Conservation (phyloP, 1,140 invertebrate genomes). For the Drosophila orena region DNA sequence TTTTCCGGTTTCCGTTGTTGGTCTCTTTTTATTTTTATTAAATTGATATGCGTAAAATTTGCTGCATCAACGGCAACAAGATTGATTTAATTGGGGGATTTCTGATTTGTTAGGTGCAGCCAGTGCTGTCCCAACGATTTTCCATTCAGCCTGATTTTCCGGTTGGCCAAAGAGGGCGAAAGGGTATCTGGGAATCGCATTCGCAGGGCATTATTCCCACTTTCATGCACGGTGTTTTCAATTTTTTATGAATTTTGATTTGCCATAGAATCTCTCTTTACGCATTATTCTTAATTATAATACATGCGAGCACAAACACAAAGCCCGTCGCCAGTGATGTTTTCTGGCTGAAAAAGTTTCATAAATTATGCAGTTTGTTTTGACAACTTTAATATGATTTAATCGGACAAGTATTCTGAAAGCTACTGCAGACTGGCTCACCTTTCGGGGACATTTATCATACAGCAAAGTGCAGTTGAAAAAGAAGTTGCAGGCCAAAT, state of each 20-base stretch:
- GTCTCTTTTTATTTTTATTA: conserved; percentile 24
- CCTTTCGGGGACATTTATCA: conserved; percentile 37
- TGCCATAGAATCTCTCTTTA: conserved; percentile 1
- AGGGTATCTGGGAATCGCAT: conserved; percentile 5
- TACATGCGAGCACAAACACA: neutral
- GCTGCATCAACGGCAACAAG: conserved; percentile 13
- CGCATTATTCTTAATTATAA: conserved; percentile 22
- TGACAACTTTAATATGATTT: conserved; percentile 27
- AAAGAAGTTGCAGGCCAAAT: conserved; percentile 22
- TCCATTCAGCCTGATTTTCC: neutral
- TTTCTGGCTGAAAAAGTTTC: conserved; percentile 6
- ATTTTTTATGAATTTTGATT: conserved; percentile 2
- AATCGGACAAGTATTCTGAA: conserved; percentile 10
- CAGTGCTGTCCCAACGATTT: neutral
- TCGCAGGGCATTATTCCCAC: neutral
- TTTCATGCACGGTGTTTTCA: neutral
- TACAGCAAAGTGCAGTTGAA: conserved; percentile 26
- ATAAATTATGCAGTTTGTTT: conserved; percentile 13
- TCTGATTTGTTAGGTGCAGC: conserved; percentile 15
- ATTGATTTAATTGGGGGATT: conserved; percentile 42
- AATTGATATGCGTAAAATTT: conserved; percentile 32
- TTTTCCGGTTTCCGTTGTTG: conserved; percentile 19
- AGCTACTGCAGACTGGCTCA: conserved; percentile 5
- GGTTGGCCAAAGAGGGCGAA: neutral
- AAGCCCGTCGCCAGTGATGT: neutral